Conservation (phyloP, 2,888 invertebrate species). For the Leistus spinibarbis region DNA sequence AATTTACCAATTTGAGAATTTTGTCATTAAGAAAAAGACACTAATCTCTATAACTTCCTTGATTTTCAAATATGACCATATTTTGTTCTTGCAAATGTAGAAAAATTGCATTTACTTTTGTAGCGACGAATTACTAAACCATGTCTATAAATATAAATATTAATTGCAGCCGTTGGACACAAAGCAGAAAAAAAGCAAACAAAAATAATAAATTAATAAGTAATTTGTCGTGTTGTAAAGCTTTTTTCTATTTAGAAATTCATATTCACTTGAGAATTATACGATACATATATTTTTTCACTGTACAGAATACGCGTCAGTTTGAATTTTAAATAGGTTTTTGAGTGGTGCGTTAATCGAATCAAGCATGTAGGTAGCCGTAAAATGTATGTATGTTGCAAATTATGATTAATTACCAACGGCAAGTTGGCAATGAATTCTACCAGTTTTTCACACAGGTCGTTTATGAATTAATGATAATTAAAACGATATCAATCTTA, state of each 20-base stretch:
- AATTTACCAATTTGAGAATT: no score
- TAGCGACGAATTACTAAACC: no score
- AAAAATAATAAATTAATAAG: background rate
- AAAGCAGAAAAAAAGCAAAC: no score
- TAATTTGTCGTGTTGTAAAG: background rate
- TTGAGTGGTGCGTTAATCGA: background rate
- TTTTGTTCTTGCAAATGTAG: no score
- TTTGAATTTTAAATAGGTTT: conserved; percentile 29
- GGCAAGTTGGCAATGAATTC: conserved; percentile 14
- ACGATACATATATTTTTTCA: background rate
- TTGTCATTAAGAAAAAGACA: no score
- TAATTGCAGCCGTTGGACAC: background rate
- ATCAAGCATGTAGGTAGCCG: background rate
- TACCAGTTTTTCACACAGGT: conserved; percentile 22
- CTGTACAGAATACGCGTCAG: background rate
- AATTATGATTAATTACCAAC: conserved; percentile 29
- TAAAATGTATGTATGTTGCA: background rate
- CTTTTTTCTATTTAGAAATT: background rate
- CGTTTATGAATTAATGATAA: conserved; percentile 33
- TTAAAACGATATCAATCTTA: conserved; percentile 32
- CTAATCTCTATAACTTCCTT: no score
- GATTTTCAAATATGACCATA: no score
- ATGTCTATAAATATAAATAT: background rate
- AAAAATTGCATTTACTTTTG: no score
- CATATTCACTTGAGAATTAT: background rate